These are phyloP conservation scores for Microcebus jonahi DNA, from an alignment of 2,113 vertebrate species.

Conservation along the genomic window DNA sequence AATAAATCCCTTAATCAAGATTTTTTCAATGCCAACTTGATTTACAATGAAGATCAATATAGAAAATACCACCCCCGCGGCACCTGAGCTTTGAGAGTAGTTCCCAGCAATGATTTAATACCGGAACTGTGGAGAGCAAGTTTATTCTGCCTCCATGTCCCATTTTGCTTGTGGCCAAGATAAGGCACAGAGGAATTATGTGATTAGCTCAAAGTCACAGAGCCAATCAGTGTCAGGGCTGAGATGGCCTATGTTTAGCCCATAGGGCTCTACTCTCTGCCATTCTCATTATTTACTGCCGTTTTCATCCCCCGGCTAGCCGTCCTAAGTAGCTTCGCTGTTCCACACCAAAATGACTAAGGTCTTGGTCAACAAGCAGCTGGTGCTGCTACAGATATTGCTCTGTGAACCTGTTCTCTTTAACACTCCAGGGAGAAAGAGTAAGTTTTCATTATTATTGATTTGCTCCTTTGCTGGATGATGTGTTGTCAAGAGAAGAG, in stretches of 20 bases:
- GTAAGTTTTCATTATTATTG: conserved; percentile 29
- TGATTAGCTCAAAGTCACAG: conserved; percentile 23
- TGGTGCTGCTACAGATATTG: background rate
- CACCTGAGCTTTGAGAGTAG: background rate
- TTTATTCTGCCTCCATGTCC: background rate
- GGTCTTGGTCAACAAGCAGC: conserved; percentile 15
- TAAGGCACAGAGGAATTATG: conserved; percentile 10
- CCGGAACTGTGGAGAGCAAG: background rate
- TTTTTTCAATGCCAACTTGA: background rate
- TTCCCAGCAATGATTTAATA: background rate
- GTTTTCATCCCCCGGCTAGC: background rate
- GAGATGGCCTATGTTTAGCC: background rate
- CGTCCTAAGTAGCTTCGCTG: background rate
- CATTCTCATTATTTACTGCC: background rate
- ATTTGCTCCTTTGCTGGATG: conserved; percentile 48
- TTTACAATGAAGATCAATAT: conserved; percentile 17
- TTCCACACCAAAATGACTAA: background rate
- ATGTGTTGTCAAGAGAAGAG: conserved; percentile 33
- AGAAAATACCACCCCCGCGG: background rate
- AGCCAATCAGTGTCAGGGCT: background rate
- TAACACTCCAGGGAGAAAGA: conserved; percentile 30
- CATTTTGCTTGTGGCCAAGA: background rate
- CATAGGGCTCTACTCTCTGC: background rate
- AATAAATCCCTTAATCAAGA: background rate
- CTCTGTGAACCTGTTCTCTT: conserved; percentile 28